A percentile compares a stretch with the other conserved stretches of the same genome.
Evolutionary conservation across 1,140 invertebrate genomes (phyloP).

Genomic region (Trissolcus basalis): DNA sequence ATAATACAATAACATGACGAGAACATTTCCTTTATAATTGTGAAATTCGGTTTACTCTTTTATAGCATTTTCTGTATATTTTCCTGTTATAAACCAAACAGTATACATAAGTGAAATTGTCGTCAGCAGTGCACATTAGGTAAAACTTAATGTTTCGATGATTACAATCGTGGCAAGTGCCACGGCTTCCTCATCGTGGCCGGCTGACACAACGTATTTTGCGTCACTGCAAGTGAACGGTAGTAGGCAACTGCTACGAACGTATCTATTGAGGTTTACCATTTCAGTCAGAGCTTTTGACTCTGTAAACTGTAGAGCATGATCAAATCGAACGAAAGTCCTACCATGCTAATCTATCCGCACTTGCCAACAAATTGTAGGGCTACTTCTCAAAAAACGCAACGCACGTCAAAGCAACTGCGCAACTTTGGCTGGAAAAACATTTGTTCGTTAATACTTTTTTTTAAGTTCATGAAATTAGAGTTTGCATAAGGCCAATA

Average conservation of each 20-base stretch:
- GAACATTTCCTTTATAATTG: too few species aligned
- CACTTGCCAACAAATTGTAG: slow-evolving; percentile 25
- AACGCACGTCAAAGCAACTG: not conserved
- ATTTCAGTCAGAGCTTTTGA: slow-evolving; percentile 64
- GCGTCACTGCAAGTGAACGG: slow-evolving; percentile 62
- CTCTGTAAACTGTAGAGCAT: slow-evolving; percentile 66
- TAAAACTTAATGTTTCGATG: slow-evolving; percentile 54
- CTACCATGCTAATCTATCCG: slow-evolving; percentile 37
- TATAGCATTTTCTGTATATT: too few species aligned
- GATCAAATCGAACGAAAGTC: slow-evolving; percentile 39
- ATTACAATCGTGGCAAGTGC: slow-evolving; percentile 30
- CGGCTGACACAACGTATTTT: slow-evolving; percentile 62
- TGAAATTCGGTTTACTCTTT: too few species aligned
- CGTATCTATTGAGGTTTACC: slow-evolving; percentile 46
- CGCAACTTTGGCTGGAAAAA: too few species aligned
- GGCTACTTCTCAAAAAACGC: slow-evolving; percentile 26
- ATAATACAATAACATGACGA: too few species aligned
- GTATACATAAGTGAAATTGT: slow-evolving; percentile 46
- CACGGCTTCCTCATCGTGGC: slow-evolving; percentile 22
- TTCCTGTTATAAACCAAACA: too few species aligned
- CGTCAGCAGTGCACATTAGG: slow-evolving; percentile 16
- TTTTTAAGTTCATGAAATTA: too few species aligned
- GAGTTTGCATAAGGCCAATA: too few species aligned
- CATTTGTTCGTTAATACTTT: too few species aligned
- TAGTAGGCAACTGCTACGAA: slow-evolving; percentile 32